phyloP scores from a whole-genome alignment of 2,888 invertebrate genomes.

The Polyommatus icarus region DNA sequence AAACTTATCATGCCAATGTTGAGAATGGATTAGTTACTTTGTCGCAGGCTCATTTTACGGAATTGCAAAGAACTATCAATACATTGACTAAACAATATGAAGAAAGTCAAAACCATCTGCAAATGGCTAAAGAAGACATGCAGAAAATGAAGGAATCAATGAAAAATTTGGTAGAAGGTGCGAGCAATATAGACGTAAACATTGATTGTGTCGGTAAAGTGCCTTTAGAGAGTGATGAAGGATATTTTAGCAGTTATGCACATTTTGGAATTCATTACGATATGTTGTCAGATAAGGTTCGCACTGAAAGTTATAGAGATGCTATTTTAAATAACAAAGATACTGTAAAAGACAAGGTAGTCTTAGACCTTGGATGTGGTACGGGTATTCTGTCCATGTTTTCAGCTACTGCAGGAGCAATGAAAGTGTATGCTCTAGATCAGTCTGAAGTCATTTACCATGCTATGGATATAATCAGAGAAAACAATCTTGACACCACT shows the following conservation, averaged over 20 bases:
- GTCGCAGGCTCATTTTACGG: constrained; percentile 81
- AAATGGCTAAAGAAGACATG: constrained; percentile 82
- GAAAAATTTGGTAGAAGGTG: constrained; percentile 75
- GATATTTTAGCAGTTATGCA: constrained; percentile 91
- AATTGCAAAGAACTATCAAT: constrained; percentile 81
- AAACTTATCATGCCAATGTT: constrained; percentile 80
- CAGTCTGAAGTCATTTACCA: constrained; percentile 97
- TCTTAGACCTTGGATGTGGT: constrained; percentile 98
- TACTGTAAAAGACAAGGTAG: constrained; percentile 86
- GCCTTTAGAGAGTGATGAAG: constrained; percentile 84
- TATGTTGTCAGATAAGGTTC: constrained; percentile 93
- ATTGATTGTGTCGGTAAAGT: constrained; percentile 71
- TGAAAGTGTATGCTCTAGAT: constrained; percentile 94
- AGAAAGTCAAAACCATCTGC: constrained; percentile 80
- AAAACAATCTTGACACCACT: constrained; percentile 86
- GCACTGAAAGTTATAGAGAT: constrained; percentile 93
- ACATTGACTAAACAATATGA: constrained; percentile 78
- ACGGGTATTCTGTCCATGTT: constrained; percentile 99
- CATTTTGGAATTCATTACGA: constrained; percentile 96
- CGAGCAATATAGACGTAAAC: constrained; percentile 45
- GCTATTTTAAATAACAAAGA: constrained; percentile 88
- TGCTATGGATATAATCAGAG: constrained; percentile 96
- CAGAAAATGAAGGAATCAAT: constrained; percentile 81
- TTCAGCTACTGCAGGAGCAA: constrained; percentile 96
- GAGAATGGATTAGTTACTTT: constrained; percentile 82